Evolutionary conservation across 1,140 invertebrate genomes (phyloP).

Genomic region (Penaeus vannamei): DNA sequence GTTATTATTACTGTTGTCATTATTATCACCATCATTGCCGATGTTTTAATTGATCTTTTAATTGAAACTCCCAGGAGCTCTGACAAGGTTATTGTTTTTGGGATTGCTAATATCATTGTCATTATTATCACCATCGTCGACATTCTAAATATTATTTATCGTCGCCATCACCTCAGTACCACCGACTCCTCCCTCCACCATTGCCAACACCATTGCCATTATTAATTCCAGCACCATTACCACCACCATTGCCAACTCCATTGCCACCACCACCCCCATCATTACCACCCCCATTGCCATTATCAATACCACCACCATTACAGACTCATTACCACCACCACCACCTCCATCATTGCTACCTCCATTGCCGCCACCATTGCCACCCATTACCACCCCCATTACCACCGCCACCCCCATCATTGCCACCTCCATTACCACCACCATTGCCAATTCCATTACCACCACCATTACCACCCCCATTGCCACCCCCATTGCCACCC

Average conservation of each 20-base stretch:
- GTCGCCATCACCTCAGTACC: not conserved
- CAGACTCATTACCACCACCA: not conserved
- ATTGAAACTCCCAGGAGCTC: too few relatives aligned
- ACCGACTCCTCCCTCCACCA: not conserved
- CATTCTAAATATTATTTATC: not conserved
- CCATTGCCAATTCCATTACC: too few relatives aligned
- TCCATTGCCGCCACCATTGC: slow-evolving; percentile 13
- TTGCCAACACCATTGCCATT: not conserved
- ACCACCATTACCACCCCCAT: too few relatives aligned
- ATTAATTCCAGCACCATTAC: not conserved
- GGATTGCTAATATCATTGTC: too few relatives aligned
- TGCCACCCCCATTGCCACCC: not conserved
- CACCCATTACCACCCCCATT: not conserved
- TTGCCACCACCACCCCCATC: not conserved
- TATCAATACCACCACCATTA: slow-evolving; percentile 6
- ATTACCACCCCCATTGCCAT: not conserved
- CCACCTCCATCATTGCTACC: slow-evolving; percentile 4
- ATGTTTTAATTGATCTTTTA: too few relatives aligned
- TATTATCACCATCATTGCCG: too few relatives aligned
- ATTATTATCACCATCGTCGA: too few relatives aligned
- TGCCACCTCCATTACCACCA: too few relatives aligned
- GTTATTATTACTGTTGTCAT: too few relatives aligned
- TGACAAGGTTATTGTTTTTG: too few relatives aligned
- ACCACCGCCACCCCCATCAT: too few relatives aligned
- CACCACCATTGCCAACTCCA: not conserved